Percentiles rank a stretch among this genome's conserved stretches.
Conservation (phyloP, 2,888 invertebrate genomes). For the Caenorhabditis panamensis region DNA sequence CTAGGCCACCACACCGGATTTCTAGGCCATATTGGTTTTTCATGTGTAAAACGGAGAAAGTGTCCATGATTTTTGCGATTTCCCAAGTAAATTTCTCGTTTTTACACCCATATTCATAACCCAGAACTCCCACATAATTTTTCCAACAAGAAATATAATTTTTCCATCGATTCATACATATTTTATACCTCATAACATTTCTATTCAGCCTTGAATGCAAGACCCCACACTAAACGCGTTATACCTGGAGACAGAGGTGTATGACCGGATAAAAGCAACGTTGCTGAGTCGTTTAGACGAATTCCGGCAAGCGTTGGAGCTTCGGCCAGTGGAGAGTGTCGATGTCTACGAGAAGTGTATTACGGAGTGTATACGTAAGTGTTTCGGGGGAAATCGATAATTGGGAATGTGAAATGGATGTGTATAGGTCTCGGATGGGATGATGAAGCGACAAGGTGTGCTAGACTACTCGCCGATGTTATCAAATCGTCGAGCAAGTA, state of each 20-base stretch:
- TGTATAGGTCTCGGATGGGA: slow-evolving; percentile 19
- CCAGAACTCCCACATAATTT: too few species aligned
- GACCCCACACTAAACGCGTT: not conserved
- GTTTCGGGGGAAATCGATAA: not conserved
- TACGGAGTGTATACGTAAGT: slow-evolving; percentile 15
- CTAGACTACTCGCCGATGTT: not conserved
- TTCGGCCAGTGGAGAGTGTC: slow-evolving; percentile 2
- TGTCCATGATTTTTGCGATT: too few species aligned
- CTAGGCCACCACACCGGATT: not conserved
- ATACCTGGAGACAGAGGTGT: not conserved
- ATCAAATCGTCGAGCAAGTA: not conserved
- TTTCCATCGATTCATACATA: too few species aligned
- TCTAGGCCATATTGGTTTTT: slow-evolving; percentile 5
- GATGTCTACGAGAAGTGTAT: slow-evolving; percentile 20
- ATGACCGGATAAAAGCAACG: not conserved
- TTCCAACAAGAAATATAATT: too few species aligned
- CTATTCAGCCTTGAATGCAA: not conserved
- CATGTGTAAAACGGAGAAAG: not conserved
- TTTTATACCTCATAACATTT: too few species aligned
- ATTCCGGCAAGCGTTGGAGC: not conserved
- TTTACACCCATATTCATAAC: too few species aligned
- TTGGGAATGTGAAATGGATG: not conserved
- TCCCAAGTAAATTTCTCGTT: too few species aligned
- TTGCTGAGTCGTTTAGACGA: slow-evolving; percentile 1
- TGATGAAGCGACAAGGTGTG: not conserved